Conservation (phyloP, 1,140 invertebrate species). For the Drosophila sucinea region DNA sequence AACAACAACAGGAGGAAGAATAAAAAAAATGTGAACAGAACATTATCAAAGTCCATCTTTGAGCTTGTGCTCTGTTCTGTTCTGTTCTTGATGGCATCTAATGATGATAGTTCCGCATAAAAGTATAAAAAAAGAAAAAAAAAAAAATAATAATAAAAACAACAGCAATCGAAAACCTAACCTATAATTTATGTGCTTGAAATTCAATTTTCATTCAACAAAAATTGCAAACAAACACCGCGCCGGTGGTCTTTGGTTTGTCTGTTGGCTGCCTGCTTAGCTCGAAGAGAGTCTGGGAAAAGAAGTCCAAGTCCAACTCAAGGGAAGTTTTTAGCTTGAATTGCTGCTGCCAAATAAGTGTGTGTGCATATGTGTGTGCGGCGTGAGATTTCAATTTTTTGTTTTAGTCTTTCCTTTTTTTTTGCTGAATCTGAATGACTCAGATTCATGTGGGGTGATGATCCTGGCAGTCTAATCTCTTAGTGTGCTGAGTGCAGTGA, state of each 20-base stretch:
- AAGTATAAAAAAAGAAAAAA: constrained; percentile 49
- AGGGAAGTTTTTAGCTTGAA: constrained; percentile 38
- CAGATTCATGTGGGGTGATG: not conserved
- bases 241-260: constrained; percentile 56
- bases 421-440: constrained; percentile 16
- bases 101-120: constrained; percentile 69
- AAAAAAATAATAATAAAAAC: constrained; percentile 6
- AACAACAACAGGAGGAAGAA: constrained; percentile 32
- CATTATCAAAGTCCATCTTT: constrained; percentile 33
- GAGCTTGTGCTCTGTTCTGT: constrained; percentile 11
- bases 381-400: constrained; percentile 34
- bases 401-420: constrained; percentile 31
- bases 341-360: constrained; percentile 38
- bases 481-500: not conserved
- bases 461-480: constrained; percentile 9
- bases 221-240: constrained; percentile 65
- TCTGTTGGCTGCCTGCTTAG: not conserved
- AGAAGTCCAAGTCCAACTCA: constrained; percentile 5
- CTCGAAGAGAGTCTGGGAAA: not conserved
- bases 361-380: constrained; percentile 1
- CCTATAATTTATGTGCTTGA: constrained; percentile 77
- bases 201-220: constrained; percentile 79
- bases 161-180: constrained; percentile 44
- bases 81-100: constrained; percentile 45
- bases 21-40: constrained; percentile 1